Conservation (phyloP, 2,888 invertebrate genomes). For the Heliconius charithonia region DNA sequence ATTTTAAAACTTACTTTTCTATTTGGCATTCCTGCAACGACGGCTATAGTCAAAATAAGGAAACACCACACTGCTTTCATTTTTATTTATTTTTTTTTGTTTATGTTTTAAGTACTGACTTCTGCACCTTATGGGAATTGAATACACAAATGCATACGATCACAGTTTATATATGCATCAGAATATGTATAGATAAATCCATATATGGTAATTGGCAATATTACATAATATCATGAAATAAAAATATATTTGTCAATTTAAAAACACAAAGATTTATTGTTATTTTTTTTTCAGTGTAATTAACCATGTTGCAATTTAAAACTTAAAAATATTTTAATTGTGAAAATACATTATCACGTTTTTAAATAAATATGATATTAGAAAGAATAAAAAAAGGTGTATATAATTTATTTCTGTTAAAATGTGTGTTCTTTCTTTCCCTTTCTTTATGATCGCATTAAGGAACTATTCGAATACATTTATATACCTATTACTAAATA, state of each 20-base stretch:
- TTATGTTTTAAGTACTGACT: background rate
- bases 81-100: background rate
- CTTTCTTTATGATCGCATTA: background rate
- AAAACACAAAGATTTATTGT: slow-evolving; percentile 2
- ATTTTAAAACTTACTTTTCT: slow-evolving; percentile 19
- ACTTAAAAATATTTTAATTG: background rate
- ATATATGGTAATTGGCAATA: background rate
- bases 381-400: background rate
- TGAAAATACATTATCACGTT: background rate
- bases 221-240: background rate
- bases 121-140: background rate
- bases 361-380: background rate
- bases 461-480: too few species aligned
- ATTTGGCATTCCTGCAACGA: background rate
- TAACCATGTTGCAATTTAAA: background rate
- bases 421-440: background rate
- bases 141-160: background rate
- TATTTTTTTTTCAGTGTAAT: background rate
- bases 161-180: background rate
- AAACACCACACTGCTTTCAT: slow-evolving; percentile 6
- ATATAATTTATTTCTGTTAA: too few species aligned
- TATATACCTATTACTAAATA: too few species aligned
- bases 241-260: background rate
- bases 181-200: background rate
- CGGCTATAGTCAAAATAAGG: background rate